Evolutionary conservation across 2,113 vertebrate species (phyloP).

Genomic region (Phodopus roborovskii): DNA sequence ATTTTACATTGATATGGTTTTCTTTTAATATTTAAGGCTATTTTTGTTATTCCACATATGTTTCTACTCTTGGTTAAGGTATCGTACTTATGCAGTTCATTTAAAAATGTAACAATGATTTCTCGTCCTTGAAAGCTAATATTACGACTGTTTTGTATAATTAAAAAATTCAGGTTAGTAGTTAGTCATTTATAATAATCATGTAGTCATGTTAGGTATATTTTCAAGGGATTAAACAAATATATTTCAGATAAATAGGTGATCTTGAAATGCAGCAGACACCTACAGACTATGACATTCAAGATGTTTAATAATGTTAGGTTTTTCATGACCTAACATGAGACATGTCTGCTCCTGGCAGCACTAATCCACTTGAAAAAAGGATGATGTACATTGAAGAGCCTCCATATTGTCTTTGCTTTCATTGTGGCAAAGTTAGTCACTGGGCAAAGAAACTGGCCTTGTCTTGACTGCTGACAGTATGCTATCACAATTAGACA

Average conservation of each 20-base stretch:
- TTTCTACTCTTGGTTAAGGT: not conserved
- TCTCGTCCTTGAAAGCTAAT: not conserved
- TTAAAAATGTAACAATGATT: not conserved
- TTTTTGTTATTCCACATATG: not conserved
- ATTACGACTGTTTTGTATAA: not conserved
- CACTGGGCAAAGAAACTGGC: too few species aligned
- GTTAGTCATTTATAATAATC: not conserved
- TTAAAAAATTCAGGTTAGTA: not conserved
- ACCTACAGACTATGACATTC: not conserved
- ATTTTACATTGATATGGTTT: not conserved
- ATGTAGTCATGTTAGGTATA: not conserved
- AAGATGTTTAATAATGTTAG: too few species aligned
- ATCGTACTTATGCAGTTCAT: not conserved
- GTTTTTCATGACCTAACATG: too few species aligned
- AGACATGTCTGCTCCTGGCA: too few species aligned
- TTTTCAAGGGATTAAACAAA: not conserved
- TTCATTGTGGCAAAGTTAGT: too few species aligned
- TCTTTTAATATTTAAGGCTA: not conserved
- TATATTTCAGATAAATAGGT: not conserved
- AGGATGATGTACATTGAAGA: too few species aligned
- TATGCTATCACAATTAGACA: too few species aligned
- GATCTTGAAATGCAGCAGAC: not conserved
- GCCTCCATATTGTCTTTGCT: too few species aligned
- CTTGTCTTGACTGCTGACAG: too few species aligned
- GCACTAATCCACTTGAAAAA: too few species aligned